A percentile compares a stretch with the other conserved stretches of the same genome.
These are phyloP conservation scores for Conus canariensis DNA, from an alignment of 2,888 invertebrate genomes.

Conservation along the genomic window DNA sequence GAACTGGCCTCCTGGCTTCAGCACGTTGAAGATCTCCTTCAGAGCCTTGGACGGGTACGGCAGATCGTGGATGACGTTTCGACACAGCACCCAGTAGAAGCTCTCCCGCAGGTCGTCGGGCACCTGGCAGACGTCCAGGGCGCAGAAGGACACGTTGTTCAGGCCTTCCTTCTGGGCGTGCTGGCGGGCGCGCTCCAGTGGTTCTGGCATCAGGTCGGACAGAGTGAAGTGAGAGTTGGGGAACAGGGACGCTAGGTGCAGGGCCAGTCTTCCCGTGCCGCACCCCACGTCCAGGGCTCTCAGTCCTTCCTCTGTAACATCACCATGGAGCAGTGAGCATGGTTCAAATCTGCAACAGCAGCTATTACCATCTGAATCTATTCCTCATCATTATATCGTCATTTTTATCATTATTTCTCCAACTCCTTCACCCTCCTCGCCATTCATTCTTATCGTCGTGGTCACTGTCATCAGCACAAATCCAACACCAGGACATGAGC, in stretches of 20 bases:
- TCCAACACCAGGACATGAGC: no score
- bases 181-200: constrained; percentile 21
- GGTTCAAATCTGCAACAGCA: no score
- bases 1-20: constrained; percentile 38
- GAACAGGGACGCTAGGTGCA: constrained; percentile 44
- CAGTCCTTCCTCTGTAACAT: constrained; percentile 45
- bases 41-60: constrained; percentile 46
- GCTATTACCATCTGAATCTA: no score
- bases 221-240: constrained; percentile 47
- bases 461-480: no score
- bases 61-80: constrained; percentile 52
- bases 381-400: no score
- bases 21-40: constrained; percentile 38
- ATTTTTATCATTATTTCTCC: no score
- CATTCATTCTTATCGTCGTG: no score
- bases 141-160: constrained; percentile 40
- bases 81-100: constrained; percentile 47
- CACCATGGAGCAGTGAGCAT: no score
- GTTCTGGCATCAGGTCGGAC: constrained; percentile 39
- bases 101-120: constrained; percentile 34
- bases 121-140: constrained; percentile 43
- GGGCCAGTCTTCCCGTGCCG: constrained; percentile 40
- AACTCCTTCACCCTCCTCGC: no score
- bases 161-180: constrained; percentile 26
- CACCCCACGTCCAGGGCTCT: constrained; percentile 48